These are phyloP conservation scores for Drosophila tropicalis DNA, from an alignment of 1,140 invertebrate genomes.

Conservation along the genomic window DNA sequence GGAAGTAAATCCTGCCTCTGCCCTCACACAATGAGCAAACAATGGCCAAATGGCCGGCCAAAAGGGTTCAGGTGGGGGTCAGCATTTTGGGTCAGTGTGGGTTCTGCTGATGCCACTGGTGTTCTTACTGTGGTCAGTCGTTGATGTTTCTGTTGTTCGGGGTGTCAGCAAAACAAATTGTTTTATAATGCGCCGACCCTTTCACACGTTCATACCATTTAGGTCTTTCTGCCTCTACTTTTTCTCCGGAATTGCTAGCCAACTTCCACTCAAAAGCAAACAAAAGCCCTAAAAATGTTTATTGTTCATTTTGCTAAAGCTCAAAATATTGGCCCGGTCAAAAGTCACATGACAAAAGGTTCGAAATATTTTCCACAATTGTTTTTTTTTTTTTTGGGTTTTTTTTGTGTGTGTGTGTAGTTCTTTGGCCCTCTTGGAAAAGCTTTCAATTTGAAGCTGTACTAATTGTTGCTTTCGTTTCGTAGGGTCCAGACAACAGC, in stretches of 20 bases:
- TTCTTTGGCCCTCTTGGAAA: conserved; percentile 30
- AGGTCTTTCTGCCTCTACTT: not conserved
- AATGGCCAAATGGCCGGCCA: conserved; percentile 38
- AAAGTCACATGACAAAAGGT: conserved; percentile 54
- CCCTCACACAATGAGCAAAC: conserved; percentile 46
- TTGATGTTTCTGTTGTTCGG: not conserved
- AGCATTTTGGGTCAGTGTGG: conserved; percentile 40
- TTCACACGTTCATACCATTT: conserved; percentile 4
- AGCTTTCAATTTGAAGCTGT: conserved; percentile 40
- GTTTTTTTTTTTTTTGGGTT: not conserved
- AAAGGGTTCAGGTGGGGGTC: conserved; percentile 59
- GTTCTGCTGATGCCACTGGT: not conserved
- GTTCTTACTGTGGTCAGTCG: not conserved
- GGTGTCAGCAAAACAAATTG: conserved; percentile 65
- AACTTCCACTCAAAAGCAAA: conserved; percentile 41
- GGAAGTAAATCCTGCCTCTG: conserved; percentile 57
- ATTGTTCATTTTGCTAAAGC: conserved; percentile 58
- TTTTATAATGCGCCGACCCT: conserved; percentile 54
- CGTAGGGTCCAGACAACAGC: not conserved
- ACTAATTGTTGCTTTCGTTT: conserved; percentile 47
- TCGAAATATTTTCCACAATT: conserved; percentile 32
- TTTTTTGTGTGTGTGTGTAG: not conserved
- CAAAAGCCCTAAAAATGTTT: conserved; percentile 32
- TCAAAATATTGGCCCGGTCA: conserved; percentile 60
- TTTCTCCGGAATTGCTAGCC: not conserved